These are phyloP conservation scores for Brenthis daphne DNA, from an alignment of 2,888 invertebrate species.

Conservation along the genomic window DNA sequence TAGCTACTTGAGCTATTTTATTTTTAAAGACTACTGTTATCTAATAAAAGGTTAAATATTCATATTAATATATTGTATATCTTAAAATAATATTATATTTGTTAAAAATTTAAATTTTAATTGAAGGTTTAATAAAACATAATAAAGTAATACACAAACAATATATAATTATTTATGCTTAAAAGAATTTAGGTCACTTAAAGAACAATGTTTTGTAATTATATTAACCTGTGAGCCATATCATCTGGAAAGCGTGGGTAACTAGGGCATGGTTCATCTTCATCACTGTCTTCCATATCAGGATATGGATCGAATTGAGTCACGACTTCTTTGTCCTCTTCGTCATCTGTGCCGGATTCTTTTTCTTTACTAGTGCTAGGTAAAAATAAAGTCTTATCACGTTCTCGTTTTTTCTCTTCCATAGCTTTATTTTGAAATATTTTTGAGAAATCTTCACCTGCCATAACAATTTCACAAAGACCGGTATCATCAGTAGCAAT, in stretches of 20 bases:
- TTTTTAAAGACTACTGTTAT: too few species aligned
- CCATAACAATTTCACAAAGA: conserved; percentile 95
- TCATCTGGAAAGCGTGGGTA: conserved; percentile 36
- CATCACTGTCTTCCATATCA: conserved; percentile 89
- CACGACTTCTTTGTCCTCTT: conserved; percentile 68
- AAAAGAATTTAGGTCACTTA: too few species aligned
- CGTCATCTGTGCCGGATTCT: conserved; percentile 60
- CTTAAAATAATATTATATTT: too few species aligned
- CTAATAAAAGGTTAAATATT: too few species aligned
- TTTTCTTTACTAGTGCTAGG: conserved; percentile 64
- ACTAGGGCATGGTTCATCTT: conserved; percentile 82
- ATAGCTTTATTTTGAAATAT: conserved; percentile 73
- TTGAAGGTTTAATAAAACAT: too few species aligned
- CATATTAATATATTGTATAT: too few species aligned
- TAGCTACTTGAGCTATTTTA: too few species aligned
- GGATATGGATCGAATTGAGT: conserved; percentile 86
- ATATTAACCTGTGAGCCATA: conserved; percentile 33
- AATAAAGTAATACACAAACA: too few species aligned
- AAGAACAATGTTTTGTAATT: neutral
- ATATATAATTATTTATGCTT: too few species aligned
- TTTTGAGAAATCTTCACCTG: conserved; percentile 89
- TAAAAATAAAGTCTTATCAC: conserved; percentile 57
- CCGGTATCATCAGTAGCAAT: conserved; percentile 98
- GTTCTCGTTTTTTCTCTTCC: conserved; percentile 66
- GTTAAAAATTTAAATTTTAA: too few species aligned